Conservation (phyloP, 2,888 invertebrate genomes). For the Branchinecta sandiegonensis region DNA sequence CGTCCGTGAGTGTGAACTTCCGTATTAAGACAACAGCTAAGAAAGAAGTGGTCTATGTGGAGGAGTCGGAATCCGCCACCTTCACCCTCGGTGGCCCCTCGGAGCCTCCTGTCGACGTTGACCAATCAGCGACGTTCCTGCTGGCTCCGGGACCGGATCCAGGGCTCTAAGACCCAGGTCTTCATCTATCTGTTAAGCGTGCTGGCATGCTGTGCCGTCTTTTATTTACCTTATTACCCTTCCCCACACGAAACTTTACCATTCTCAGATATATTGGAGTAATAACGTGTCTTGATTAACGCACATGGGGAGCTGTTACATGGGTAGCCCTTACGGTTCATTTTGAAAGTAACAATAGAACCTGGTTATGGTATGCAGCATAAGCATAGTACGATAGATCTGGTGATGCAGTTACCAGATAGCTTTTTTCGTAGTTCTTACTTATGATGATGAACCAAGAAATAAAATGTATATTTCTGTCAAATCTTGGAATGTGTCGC, state of each 20-base stretch:
- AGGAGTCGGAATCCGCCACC: not conserved
- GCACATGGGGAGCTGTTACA: too few relatives aligned
- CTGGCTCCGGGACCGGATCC: constrained; percentile 2
- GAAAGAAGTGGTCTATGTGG: not conserved
- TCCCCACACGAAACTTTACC: not conserved
- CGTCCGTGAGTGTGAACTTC: constrained; percentile 18
- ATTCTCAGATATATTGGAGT: too few relatives aligned
- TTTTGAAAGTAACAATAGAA: too few relatives aligned
- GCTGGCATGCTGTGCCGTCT: constrained; percentile 9
- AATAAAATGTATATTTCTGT: too few relatives aligned
- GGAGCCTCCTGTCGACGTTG: not conserved
- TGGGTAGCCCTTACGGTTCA: too few relatives aligned
- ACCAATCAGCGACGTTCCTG: not conserved
- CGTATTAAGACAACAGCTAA: constrained; percentile 18
- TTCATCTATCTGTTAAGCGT: not conserved
- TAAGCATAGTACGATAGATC: too few relatives aligned
- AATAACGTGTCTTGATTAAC: too few relatives aligned
- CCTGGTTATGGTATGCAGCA: too few relatives aligned
- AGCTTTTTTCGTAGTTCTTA: too few relatives aligned
- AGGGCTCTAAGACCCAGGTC: constrained; percentile 12
- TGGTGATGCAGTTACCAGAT: too few relatives aligned
- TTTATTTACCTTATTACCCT: not conserved
- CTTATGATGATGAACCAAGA: too few relatives aligned
- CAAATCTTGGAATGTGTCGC: too few relatives aligned
- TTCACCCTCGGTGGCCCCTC: constrained; percentile 5